phyloP scores from a whole-genome alignment of 1,140 invertebrate genomes.

The Orius laevigatus region DNA sequence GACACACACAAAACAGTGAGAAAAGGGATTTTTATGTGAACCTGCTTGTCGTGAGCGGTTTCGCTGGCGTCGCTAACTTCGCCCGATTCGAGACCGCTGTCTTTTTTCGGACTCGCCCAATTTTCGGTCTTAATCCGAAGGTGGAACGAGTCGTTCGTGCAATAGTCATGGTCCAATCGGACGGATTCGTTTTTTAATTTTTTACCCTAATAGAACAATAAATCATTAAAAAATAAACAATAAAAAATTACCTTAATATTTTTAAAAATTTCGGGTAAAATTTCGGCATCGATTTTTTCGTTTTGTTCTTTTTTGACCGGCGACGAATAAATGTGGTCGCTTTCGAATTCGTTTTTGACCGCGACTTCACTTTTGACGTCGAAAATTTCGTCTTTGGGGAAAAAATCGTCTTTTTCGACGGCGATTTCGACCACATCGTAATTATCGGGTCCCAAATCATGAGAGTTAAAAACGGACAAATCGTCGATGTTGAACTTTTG shows the following conservation, averaged over 20 bases:
- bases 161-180: conserved; percentile 36
- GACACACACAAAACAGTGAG: no score
- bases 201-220: not conserved
- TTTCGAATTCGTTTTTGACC: not conserved
- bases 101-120: conserved; percentile 24
- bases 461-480: not conserved
- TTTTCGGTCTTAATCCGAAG: conserved; percentile 6
- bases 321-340: not conserved
- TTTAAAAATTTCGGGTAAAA: not conserved
- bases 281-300: not conserved
- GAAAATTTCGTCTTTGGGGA: not conserved
- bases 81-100: conserved; percentile 29
- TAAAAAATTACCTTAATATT: not conserved
- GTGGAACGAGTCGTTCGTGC: conserved; percentile 21
- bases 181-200: conserved; percentile 21
- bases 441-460: not conserved
- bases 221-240: not conserved
- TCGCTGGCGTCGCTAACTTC: conserved; percentile 28
- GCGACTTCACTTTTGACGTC: not conserved
- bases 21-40: not conserved
- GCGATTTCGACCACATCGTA: conserved; percentile 2
- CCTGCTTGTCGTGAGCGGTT: conserved; percentile 17
- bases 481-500: not conserved
- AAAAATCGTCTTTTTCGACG: conserved; percentile 1
- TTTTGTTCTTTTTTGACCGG: not conserved